A percentile compares a stretch with the other conserved stretches of the same genome.
Evolutionary conservation across 2,888 invertebrate species (phyloP).

Genomic region (Protophormia terraenovae): DNA sequence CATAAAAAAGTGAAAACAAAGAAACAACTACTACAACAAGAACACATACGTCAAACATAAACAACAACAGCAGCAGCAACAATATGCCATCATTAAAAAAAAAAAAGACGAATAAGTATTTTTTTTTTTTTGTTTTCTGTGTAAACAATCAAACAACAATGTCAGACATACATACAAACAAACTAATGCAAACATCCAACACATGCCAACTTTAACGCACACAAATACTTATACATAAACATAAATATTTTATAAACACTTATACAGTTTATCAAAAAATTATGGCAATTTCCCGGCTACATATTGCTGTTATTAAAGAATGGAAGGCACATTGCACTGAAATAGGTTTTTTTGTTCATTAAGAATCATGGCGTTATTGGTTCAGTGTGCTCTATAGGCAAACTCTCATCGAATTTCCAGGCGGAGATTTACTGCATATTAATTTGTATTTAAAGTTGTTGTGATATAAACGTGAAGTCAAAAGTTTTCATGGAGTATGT

Average conservation of each 20-base stretch:
- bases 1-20: slow-evolving; percentile 16
- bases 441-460: no score
- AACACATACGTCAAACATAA: slow-evolving; percentile 26
- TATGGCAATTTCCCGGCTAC: no score
- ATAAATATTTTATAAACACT: not conserved
- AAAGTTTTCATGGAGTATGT: no score
- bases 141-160: slow-evolving; percentile 1
- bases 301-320: no score
- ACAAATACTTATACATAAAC: not conserved
- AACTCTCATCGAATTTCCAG: no score
- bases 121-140: not conserved
- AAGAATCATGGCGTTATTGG: no score
- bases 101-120: not conserved
- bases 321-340: no score
- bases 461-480: no score
- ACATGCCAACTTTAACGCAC: not conserved
- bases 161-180: not conserved
- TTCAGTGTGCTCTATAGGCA: no score
- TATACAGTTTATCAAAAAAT: no score
- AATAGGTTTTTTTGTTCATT: no score
- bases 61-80: not conserved
- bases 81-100: slow-evolving; percentile 18
- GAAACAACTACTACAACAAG: slow-evolving; percentile 16
- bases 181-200: slow-evolving; percentile 1
- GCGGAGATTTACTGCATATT: no score